These are phyloP conservation scores for Coelopa pilipes DNA, from an alignment of 2,888 invertebrate genomes.

Conservation along the genomic window DNA sequence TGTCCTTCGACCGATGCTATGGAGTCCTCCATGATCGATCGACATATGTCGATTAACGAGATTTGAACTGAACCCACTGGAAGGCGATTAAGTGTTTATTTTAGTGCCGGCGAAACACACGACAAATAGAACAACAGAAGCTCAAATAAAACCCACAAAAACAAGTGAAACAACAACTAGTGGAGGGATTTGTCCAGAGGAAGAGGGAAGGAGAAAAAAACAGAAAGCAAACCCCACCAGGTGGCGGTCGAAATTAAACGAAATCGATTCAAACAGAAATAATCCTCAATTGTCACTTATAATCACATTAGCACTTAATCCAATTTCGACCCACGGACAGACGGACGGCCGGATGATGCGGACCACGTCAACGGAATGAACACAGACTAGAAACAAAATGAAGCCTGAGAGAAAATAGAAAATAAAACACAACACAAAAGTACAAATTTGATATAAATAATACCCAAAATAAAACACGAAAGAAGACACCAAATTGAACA, in stretches of 20 bases:
- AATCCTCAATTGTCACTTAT: conserved; percentile 12
- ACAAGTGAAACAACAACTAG: not conserved
- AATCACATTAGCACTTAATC: conserved; percentile 14
- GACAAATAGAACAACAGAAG: not conserved
- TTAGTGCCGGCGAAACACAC: too few species aligned
- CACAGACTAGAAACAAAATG: too few species aligned
- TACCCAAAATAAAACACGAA: not conserved
- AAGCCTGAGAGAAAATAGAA: not conserved
- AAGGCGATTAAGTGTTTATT: too few species aligned
- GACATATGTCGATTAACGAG: too few species aligned
- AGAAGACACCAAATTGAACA: not conserved
- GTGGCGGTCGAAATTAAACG: not conserved
- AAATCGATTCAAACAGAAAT: not conserved
- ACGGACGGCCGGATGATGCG: not conserved
- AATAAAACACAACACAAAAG: not conserved
- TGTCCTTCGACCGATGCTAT: too few species aligned
- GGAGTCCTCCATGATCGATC: too few species aligned
- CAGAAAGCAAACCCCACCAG: not conserved
- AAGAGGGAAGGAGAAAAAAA: not conserved
- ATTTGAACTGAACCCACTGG: too few species aligned
- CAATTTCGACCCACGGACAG: not conserved
- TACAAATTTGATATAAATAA: not conserved
- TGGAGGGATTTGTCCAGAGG: not conserved
- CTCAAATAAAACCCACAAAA: not conserved
- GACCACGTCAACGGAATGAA: not conserved